Evolutionary conservation across 2,797 vertebrate species (phyloP), one percentile per base, ranked within the genome.

Genomic region (Sebastiscus tertius): DNA sequence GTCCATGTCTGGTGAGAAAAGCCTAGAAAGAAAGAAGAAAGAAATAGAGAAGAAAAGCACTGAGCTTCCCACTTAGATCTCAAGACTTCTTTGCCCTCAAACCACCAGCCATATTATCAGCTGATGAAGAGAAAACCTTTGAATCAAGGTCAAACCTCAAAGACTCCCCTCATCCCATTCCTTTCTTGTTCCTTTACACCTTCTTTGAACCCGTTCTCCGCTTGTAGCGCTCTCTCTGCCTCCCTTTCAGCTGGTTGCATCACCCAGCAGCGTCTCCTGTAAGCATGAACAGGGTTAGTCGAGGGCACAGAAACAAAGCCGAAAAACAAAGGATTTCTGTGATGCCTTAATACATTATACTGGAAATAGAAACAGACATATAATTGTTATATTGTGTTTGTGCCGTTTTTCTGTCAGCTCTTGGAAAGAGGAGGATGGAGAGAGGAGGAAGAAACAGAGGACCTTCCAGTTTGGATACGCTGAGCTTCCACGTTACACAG

Each of bases 391-490:
- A 31, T 70, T 60, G 52, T 10, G 1, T 65, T 59, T 82, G 20
- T 82, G 6, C 60, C 36, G 6, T 54, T 72, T 54, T 71, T 71
- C 36, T 77, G 42, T 46, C 76, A 95, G 95, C 29, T 94, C 94
- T 73, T 92, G 95, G 33, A 92, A 86, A 31, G 92, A 90, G 8
- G 92, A 94, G 18, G 93, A 96, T 86, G 92, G 93, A 70, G 92
- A 91, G 76, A 88, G 79, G 61, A 93, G 92, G 79, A 93, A 90
- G 80, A 96, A 94, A 81, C 93, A 91, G 70, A 92, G 89, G 70
- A 96, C 92, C 1, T 96, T 94, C 80, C 93, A 95, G 72, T 97
- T 94, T 82, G 93, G 83, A 69, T 92, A 84, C 73, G 8, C 94
- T 1, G 83, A 87, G 46, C 90, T 96, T 68, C 95, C 93, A 6